A percentile compares a stretch with the other conserved stretches of the same genome.
Conservation (phyloP, 2,113 vertebrate genomes). For the Chrysemys picta region DNA sequence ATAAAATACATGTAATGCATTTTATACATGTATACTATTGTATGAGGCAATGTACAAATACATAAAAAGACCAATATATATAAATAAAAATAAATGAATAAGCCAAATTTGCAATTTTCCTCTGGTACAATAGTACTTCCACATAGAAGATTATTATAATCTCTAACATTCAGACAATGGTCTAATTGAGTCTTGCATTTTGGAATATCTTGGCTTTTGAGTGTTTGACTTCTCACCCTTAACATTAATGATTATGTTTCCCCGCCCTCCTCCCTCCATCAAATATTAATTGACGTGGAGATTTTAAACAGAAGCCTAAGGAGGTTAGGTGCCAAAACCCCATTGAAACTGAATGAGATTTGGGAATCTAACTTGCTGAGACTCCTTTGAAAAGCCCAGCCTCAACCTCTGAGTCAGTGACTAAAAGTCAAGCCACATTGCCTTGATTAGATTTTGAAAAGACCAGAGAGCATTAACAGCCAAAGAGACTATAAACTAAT, state of each 20-base stretch:
- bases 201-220: fast-evolving
- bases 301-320: not conserved
- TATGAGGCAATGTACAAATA: fast-evolving
- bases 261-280: not conserved
- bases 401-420: not conserved
- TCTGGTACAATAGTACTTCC: not conserved
- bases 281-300: not conserved
- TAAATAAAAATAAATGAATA: not conserved
- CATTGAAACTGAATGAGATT: not conserved
- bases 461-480: not conserved
- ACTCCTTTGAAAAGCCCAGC: not conserved
- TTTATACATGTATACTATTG: not conserved
- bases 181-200: not conserved
- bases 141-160: not conserved
- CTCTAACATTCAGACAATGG: too few species aligned
- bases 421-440: not conserved
- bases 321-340: not conserved
- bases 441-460: not conserved
- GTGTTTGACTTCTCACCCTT: not conserved
- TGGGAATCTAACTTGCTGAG: not conserved
- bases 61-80: not conserved
- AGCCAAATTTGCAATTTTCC: not conserved
- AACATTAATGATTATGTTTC: not conserved
- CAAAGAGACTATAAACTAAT: not conserved
- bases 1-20: not conserved